These are phyloP conservation scores for Meloidogyne hapla DNA, from an alignment of 1,140 invertebrate species.

Conservation along the genomic window DNA sequence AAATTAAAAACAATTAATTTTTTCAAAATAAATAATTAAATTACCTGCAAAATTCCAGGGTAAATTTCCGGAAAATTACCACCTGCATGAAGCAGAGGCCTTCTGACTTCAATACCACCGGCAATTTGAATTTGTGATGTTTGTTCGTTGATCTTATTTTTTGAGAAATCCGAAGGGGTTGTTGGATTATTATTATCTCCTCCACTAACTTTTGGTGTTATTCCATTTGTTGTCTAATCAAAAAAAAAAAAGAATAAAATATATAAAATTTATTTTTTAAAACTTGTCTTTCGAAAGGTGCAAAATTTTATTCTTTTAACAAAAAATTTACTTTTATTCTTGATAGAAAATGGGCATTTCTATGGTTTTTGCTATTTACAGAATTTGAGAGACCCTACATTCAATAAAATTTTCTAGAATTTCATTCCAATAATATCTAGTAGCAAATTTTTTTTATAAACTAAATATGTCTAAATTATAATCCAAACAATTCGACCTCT, in stretches of 20 bases:
- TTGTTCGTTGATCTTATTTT: not conserved
- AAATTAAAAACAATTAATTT: not conserved
- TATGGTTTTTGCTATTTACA: too few relatives aligned
- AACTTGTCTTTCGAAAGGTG: too few relatives aligned
- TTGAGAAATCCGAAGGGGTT: not conserved
- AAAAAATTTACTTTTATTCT: too few relatives aligned
- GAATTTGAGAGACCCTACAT: too few relatives aligned
- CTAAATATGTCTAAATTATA: too few relatives aligned
- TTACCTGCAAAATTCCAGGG: constrained; percentile 24
- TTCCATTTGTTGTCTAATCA: not conserved
- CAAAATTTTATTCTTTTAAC: too few relatives aligned
- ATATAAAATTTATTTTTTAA: not conserved
- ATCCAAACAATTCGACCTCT: too few relatives aligned
- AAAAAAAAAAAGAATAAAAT: not conserved
- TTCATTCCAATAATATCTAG: too few relatives aligned
- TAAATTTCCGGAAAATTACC: constrained; percentile 25
- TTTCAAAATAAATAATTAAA: not conserved
- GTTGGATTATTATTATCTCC: not conserved
- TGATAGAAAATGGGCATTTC: too few relatives aligned
- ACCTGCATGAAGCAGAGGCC: constrained; percentile 14
- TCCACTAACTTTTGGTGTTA: not conserved
- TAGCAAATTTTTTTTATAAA: too few relatives aligned
- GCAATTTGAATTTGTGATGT: not conserved
- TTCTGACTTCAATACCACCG: not conserved
- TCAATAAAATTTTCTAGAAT: too few relatives aligned